Conservation (phyloP, 2,888 invertebrate genomes). For the Pilophorus perplexus region DNA sequence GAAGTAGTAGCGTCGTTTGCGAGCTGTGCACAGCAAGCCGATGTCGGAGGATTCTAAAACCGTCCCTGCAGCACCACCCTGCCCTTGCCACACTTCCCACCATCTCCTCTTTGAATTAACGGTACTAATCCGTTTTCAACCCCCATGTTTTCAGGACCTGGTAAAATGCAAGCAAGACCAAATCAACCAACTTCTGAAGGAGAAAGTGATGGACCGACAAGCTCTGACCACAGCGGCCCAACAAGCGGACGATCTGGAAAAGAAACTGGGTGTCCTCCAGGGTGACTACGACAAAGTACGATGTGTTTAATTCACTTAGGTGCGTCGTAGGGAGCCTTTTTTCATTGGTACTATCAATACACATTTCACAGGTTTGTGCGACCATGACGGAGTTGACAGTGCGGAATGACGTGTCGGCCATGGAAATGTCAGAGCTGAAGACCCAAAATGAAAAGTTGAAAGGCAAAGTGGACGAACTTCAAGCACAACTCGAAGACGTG, state of each 20-base stretch:
- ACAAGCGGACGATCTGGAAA: constrained; percentile 76
- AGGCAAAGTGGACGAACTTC: constrained; percentile 59
- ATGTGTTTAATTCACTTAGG: no score
- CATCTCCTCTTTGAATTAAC: no score
- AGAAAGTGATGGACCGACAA: constrained; percentile 84
- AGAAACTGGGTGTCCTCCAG: constrained; percentile 59
- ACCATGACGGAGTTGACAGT: constrained; percentile 25
- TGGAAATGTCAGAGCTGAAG: constrained; percentile 53
- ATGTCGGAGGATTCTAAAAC: no score
- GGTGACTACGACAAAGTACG: constrained; percentile 66
- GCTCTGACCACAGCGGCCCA: constrained; percentile 81
- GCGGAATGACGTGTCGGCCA: neutral
- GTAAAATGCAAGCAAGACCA: constrained; percentile 92
- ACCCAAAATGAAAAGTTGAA: constrained; percentile 51
- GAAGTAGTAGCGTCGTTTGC: no score
- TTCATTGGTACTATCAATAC: neutral
- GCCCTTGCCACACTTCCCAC: no score
- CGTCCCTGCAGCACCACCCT: no score
- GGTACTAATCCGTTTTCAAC: no score
- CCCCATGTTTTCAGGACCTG: constrained; percentile 73
- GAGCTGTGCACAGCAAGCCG: no score
- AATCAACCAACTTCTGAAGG: constrained; percentile 85
- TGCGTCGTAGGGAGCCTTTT: no score
- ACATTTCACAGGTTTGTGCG: constrained; percentile 1
- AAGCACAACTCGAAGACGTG: constrained; percentile 72